Evolutionary conservation across 2,888 invertebrate species (phyloP).

Genomic region (Hydrotaea cyrtoneurina): DNA sequence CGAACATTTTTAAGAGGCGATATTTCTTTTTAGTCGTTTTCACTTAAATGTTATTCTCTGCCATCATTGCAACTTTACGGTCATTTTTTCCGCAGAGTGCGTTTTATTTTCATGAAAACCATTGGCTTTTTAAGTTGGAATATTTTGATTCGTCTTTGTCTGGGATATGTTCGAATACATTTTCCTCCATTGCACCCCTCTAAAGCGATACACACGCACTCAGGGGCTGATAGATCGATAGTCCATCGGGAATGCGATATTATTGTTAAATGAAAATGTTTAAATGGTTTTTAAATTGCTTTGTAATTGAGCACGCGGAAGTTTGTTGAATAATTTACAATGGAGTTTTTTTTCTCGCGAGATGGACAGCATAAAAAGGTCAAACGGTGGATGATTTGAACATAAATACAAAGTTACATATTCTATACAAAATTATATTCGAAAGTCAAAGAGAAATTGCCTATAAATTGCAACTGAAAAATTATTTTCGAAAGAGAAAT

Average conservation of each 20-base stretch:
- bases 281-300: slow-evolving; percentile 64
- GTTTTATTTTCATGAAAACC: background rate
- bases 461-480: too few relatives aligned
- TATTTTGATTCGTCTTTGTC: slow-evolving; percentile 15
- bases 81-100: background rate
- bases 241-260: slow-evolving; percentile 5
- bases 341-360: slow-evolving; percentile 18
- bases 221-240: background rate
- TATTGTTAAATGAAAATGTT: slow-evolving; percentile 43
- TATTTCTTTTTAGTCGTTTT: slow-evolving; percentile 30
- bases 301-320: slow-evolving; percentile 53
- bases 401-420: too few relatives aligned
- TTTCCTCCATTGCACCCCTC: background rate
- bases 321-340: slow-evolving; percentile 56
- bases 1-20: slow-evolving; percentile 20
- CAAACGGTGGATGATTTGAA: too few relatives aligned
- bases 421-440: background rate
- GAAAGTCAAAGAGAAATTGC: too few relatives aligned
- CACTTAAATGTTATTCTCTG: slow-evolving; percentile 6
- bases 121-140: slow-evolving; percentile 10
- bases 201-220: too few relatives aligned
- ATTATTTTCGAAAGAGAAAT: too few relatives aligned
- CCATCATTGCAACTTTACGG: slow-evolving; percentile 9
- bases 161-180: background rate
- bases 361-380: background rate